Evolutionary conservation across 2,888 invertebrate species (phyloP).

Genomic region (Pyrocoelia pectoralis): DNA sequence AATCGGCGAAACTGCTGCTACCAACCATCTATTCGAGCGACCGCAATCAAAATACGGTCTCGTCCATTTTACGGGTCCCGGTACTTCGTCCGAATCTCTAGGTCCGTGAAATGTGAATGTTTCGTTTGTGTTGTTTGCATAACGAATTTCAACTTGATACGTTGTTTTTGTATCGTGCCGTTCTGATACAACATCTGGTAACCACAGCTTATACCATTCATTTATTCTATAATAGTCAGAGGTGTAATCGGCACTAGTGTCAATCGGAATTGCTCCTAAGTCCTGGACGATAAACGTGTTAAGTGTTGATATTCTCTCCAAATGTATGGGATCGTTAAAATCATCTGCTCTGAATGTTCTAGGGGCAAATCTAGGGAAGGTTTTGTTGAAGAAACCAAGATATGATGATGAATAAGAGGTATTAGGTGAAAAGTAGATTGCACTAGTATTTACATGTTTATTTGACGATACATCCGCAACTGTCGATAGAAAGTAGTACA

Average conservation of each 20-base stretch:
- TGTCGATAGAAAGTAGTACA: slow-evolving; percentile 95
- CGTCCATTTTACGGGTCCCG: slow-evolving; percentile 94
- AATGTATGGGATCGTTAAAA: slow-evolving; percentile 95
- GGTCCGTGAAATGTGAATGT: slow-evolving; percentile 97
- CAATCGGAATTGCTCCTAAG: slow-evolving; percentile 80
- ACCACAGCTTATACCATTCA: slow-evolving; percentile 92
- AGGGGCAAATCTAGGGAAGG: slow-evolving; percentile 93
- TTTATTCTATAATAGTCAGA: slow-evolving; percentile 90
- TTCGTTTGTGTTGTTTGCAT: slow-evolving; percentile 93
- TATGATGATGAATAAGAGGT: slow-evolving; percentile 94
- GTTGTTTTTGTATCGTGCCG: slow-evolving; percentile 92
- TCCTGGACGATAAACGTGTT: slow-evolving; percentile 90
- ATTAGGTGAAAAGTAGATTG: slow-evolving; percentile 93
- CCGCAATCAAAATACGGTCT: slow-evolving; percentile 97
- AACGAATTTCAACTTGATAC: slow-evolving; percentile 92
- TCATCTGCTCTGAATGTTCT: slow-evolving; percentile 90
- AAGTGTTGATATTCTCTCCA: slow-evolving; percentile 92
- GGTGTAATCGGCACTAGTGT: slow-evolving; percentile 88
- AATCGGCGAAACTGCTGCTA: slow-evolving; percentile 92
- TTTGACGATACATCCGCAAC: slow-evolving; percentile 95
- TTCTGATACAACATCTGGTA: slow-evolving; percentile 83
- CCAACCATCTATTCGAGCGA: slow-evolving; percentile 93
- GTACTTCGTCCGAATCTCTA: slow-evolving; percentile 87
- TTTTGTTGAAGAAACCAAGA: slow-evolving; percentile 95
- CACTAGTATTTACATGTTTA: slow-evolving; percentile 89